Conservation (phyloP, 2,113 vertebrate genomes). For the Myrmecobius fasciatus region DNA sequence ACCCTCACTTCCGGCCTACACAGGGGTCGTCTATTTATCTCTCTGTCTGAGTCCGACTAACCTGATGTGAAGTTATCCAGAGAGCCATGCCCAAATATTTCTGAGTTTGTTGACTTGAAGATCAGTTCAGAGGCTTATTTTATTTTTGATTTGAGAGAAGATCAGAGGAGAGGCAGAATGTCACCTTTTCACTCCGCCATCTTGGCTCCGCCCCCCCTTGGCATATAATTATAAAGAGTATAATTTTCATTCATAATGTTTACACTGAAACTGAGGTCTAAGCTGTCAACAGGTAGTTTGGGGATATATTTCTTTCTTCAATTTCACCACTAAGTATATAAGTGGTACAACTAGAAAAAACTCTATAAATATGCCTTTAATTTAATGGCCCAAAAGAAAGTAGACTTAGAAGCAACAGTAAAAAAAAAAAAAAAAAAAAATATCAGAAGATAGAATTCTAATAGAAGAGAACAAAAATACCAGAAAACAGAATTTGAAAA, state of each 20-base stretch:
- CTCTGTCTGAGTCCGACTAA: too few species aligned
- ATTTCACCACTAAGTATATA: background rate
- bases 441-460: background rate
- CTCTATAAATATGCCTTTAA: background rate
- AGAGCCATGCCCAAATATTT: too few species aligned
- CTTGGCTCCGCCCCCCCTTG: too few species aligned
- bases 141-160: too few species aligned
- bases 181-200: too few species aligned
- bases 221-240: background rate
- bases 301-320: constrained; percentile 7
- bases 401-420: background rate
- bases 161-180: too few species aligned
- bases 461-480: background rate
- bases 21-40: too few species aligned
- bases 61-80: too few species aligned
- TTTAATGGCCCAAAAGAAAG: background rate
- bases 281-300: background rate
- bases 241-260: background rate
- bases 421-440: background rate
- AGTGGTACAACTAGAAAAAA: background rate
- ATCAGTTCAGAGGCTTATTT: too few species aligned
- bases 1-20: too few species aligned
- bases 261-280: background rate
- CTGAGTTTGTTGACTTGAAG: too few species aligned
- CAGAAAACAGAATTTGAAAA: background rate